phyloP scores from a whole-genome alignment of 2,113 vertebrate species.

The Pollachius pollachius region DNA sequence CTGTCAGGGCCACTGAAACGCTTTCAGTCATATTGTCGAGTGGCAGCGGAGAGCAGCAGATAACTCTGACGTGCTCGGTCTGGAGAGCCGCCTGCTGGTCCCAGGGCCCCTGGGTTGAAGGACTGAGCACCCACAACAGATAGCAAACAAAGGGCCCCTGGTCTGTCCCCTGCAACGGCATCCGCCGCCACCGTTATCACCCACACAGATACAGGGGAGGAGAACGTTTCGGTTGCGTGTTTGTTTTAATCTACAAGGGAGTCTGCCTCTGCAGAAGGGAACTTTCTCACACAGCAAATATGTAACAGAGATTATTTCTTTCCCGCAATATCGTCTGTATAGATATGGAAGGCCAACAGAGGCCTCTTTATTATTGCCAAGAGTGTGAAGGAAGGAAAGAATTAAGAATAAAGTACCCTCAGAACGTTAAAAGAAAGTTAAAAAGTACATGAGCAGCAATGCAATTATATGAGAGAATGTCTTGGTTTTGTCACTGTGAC shows the following conservation, averaged over 20 bases:
- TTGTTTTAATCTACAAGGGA: constrained; percentile 6
- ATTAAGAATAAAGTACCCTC: too few relatives aligned
- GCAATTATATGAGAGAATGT: too few relatives aligned
- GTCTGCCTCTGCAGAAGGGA: background rate
- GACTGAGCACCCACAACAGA: constrained; percentile 26
- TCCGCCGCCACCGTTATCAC: constrained; percentile 39
- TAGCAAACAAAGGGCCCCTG: constrained; percentile 29
- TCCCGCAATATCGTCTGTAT: background rate
- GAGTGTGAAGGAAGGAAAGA: background rate
- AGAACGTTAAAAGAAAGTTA: too few relatives aligned
- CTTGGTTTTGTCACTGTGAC: too few relatives aligned
- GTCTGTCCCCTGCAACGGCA: background rate
- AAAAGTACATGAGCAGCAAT: too few relatives aligned
- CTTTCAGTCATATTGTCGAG: constrained; percentile 23
- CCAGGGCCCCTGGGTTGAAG: constrained; percentile 35
- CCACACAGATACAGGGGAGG: constrained; percentile 6
- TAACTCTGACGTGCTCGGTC: constrained; percentile 32
- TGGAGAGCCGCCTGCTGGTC: constrained; percentile 20
- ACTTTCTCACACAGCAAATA: constrained; percentile 20
- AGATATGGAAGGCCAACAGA: background rate
- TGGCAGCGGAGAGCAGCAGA: constrained; percentile 36
- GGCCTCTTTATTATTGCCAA: background rate
- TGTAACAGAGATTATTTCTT: constrained; percentile 4
- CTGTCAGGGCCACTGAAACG: constrained; percentile 21
- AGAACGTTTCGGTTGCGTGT: constrained; percentile 11